These are phyloP conservation scores for Pangasius djambal DNA, from an alignment of 2,797 vertebrate species.

Conservation along the genomic window DNA sequence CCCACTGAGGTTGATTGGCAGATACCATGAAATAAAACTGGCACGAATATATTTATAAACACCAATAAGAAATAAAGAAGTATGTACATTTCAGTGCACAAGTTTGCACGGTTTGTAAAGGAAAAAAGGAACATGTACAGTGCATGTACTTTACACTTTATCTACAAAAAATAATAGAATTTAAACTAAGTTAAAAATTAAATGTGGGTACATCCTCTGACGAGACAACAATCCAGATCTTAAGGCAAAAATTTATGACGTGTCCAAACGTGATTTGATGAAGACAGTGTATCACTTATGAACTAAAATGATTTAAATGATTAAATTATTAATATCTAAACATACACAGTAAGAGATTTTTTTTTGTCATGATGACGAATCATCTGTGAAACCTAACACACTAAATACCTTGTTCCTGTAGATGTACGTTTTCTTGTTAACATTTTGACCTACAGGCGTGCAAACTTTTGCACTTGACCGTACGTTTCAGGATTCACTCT, in stretches of 20 bases:
- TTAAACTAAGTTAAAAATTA: no score
- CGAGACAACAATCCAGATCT: no score
- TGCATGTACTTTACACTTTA: not conserved
- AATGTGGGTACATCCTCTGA: no score
- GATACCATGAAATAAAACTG: not conserved
- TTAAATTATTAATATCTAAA: not conserved
- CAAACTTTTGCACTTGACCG: not conserved
- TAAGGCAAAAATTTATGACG: not conserved
- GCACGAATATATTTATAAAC: not conserved
- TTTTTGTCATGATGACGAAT: not conserved
- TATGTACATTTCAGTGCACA: not conserved
- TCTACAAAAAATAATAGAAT: not conserved
- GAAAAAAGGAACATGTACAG: not conserved
- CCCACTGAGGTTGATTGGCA: not conserved
- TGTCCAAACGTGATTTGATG: not conserved
- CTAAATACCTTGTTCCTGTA: not conserved
- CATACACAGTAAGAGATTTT: not conserved
- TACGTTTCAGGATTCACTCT: conserved; percentile 24
- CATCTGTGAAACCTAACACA: not conserved
- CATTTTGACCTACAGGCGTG: not conserved
- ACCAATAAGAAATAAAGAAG: not conserved
- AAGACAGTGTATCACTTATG: not conserved
- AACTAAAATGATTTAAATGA: not conserved
- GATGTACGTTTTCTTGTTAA: not conserved
- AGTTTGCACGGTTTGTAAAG: no score